These are phyloP conservation scores for Nomia melanderi DNA, from an alignment of 1,140 invertebrate species.

Conservation along the genomic window DNA sequence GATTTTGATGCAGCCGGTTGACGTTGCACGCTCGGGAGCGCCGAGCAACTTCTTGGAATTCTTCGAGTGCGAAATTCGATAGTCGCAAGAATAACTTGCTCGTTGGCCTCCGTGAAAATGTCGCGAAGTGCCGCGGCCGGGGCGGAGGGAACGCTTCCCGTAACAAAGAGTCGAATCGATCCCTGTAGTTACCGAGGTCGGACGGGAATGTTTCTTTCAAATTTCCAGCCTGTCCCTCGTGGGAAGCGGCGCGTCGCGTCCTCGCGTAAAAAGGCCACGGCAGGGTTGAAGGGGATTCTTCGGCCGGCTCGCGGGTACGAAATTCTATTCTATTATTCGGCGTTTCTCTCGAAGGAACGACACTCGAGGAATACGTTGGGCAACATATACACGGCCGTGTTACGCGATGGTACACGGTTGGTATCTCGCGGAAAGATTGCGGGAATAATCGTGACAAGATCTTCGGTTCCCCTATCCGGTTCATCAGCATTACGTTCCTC, in stretches of 20 bases:
- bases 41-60: constrained; percentile 9
- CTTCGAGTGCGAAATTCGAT: background rate
- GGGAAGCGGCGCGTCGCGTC: background rate
- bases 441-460: constrained; percentile 40
- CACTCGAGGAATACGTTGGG: background rate
- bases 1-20: no score
- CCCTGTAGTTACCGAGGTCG: no score
- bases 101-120: background rate
- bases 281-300: background rate
- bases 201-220: background rate
- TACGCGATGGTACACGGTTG: background rate
- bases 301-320: background rate
- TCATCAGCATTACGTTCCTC: constrained; percentile 44
- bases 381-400: background rate
- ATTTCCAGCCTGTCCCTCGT: background rate
- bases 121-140: no score
- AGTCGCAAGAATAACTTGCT: constrained; percentile 9
- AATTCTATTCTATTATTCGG: background rate
- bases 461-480: constrained; percentile 29
- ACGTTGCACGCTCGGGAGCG: no score
- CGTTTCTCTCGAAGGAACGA: background rate
- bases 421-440: constrained; percentile 2
- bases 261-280: background rate
- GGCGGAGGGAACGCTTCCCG: background rate
- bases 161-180: background rate